Conservation (phyloP, 2,113 vertebrate genomes). For the Brachyhypopomus gauderio region DNA sequence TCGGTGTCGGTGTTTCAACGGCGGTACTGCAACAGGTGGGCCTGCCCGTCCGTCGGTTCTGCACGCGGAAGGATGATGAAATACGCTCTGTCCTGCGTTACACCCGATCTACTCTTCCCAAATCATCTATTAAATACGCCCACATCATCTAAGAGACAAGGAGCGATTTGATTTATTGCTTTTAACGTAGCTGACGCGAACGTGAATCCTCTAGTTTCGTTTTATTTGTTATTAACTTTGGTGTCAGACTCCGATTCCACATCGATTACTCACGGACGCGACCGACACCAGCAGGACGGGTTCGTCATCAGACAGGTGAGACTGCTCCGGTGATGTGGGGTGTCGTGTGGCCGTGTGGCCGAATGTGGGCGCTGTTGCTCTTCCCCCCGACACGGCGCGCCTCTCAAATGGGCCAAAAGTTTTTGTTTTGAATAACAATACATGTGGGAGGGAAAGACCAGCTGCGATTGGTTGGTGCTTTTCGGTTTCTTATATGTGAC, state of each 20-base stretch:
- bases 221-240: constrained; percentile 38
- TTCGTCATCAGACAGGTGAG: not conserved
- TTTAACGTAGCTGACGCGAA: not conserved
- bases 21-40: not conserved
- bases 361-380: constrained; percentile 67
- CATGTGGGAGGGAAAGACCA: constrained; percentile 61
- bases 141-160: constrained; percentile 13
- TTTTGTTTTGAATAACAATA: constrained; percentile 74
- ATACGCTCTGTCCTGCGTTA: not conserved
- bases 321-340: constrained; percentile 10
- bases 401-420: constrained; percentile 67
- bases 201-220: not conserved
- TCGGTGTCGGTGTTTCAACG: not conserved
- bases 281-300: not conserved
- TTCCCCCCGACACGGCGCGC: constrained; percentile 44
- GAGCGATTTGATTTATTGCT: constrained; percentile 29
- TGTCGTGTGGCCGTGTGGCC: constrained; percentile 53
- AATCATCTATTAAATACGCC: not conserved
- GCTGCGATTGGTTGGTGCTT: constrained; percentile 70
- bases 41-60: not conserved
- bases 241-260: constrained; percentile 14
- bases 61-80: constrained; percentile 15
- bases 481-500: constrained; percentile 64
- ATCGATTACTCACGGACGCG: constrained; percentile 12
- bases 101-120: not conserved